These are phyloP conservation scores for Oryzias celebensis DNA, from an alignment of 2,113 vertebrate species.

Conservation along the genomic window DNA sequence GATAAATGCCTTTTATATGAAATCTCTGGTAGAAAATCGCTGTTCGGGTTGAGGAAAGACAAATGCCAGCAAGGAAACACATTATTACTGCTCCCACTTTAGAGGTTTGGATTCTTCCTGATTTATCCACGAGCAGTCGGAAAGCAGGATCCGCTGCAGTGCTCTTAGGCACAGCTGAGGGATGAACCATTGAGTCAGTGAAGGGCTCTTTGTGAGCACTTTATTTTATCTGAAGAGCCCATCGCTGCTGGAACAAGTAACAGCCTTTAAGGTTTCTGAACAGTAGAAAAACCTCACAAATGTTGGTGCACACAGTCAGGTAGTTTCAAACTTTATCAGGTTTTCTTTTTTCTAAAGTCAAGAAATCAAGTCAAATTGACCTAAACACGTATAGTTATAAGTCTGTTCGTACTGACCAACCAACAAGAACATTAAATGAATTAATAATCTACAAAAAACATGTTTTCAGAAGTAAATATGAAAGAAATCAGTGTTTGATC, in stretches of 20 bases:
- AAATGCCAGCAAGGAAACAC: not conserved
- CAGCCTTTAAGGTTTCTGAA: not conserved
- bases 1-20: conserved; percentile 8
- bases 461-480: not conserved
- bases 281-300: not conserved
- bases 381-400: no score
- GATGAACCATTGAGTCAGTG: not conserved
- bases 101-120: conserved; percentile 3
- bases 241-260: not conserved
- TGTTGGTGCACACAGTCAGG: not conserved
- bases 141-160: not conserved
- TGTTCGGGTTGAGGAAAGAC: conserved; percentile 26
- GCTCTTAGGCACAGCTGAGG: not conserved
- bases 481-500: conserved; percentile 10
- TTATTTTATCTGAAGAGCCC: conserved; percentile 1
- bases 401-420: no score
- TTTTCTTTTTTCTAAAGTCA: no score
- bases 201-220: not conserved
- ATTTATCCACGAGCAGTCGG: not conserved
- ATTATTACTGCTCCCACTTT: conserved; percentile 18
- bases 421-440: no score
- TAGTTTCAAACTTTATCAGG: no score
- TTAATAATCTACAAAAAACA: no score
- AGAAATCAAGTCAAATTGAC: no score
- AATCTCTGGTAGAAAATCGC: conserved; percentile 27